Percentiles rank a stretch among this genome's conserved stretches.
phyloP scores from a whole-genome alignment of 2,888 invertebrate genomes.

The Nomada lathburiana region DNA sequence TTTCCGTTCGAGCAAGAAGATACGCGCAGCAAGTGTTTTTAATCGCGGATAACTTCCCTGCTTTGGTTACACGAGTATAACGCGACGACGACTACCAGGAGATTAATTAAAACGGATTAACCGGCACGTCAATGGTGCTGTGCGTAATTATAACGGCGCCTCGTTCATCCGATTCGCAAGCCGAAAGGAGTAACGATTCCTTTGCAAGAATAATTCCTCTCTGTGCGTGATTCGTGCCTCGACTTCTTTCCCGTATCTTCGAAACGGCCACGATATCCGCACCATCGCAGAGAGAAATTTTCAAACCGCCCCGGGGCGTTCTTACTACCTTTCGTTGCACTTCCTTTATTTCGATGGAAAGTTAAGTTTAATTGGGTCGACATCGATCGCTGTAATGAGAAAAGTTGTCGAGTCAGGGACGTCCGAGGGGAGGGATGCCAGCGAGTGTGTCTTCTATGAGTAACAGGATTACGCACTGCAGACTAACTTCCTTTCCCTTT shows the following conservation, averaged over 20 bases:
- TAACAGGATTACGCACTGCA: constrained; percentile 41
- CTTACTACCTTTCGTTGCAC: constrained; percentile 28
- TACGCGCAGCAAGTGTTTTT: background rate
- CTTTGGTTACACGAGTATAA: constrained; percentile 2
- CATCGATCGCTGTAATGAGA: constrained; percentile 82
- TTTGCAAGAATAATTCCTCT: constrained; percentile 27
- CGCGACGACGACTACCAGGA: background rate
- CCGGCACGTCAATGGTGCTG: constrained; percentile 4
- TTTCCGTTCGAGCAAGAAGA: background rate
- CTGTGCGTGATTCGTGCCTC: no score
- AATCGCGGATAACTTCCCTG: background rate
- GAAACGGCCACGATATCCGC: constrained; percentile 52
- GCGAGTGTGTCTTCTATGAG: constrained; percentile 60
- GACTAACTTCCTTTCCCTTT: constrained; percentile 47
- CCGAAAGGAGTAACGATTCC: constrained; percentile 28
- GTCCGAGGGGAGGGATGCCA: constrained; percentile 21
- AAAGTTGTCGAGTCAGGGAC: constrained; percentile 74
- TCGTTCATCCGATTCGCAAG: constrained; percentile 25
- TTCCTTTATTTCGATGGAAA: constrained; percentile 67
- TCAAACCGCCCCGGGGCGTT: constrained; percentile 20
- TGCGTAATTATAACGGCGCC: constrained; percentile 11
- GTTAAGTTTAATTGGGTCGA: constrained; percentile 80
- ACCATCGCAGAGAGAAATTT: constrained; percentile 54
- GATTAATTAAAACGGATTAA: constrained; percentile 35
- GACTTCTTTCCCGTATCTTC: constrained; percentile 45